Base-by-base conservation (phyloP, 2,888 invertebrate genomes). In the Drosophila cracens region DNA sequence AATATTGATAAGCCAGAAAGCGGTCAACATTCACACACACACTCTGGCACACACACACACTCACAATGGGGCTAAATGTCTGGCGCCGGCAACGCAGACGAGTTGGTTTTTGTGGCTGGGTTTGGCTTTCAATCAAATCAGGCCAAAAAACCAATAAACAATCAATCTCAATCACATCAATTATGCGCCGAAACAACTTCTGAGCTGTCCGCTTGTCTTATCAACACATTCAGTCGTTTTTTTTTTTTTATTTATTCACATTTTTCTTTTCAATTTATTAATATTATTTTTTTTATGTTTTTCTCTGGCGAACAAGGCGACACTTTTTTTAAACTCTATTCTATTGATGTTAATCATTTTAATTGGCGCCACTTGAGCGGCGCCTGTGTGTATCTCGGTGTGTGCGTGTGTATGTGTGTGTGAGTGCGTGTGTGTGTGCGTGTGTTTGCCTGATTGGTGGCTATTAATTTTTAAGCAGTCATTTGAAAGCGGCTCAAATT, bases 101-200 rank as follows among this genome's bases (percentile, higher is more conserved):
- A 49, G 18, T 53, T 73, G 18, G 13, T n/a, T n/a, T 46, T 59
- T 38, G 48, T 53, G 25, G 70, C 54, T 58, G 70, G 73, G 63
- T 57, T 70, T 62, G 69, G 76, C 69, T 71, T 76, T 83, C 71
- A 74, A 77, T 81, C 69, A 74, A 79, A 72, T 58, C 80, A 46
- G 51, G 54, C 71, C 70, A 70, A 64, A 73, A 79, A 87, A 82
- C 27, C 27, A 51, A 89, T 82, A 85, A 88, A 86, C 83, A 90
- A 85, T 85, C 85, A 85, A 85, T 82, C 90, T 85, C 89, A 90
- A 85, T 90, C 90, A 90, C 85, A 90, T 90, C 85, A 88, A 85
- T 85, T 84, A 89, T 89, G 88, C 85, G 87, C 53, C 49, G 79
- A 82, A 74, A 85, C 83, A 83, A 74, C 82, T 79, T 84, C 67